Evolutionary conservation across 2,113 vertebrate species (phyloP).

Genomic region (Myxocyprinus asiaticus): DNA sequence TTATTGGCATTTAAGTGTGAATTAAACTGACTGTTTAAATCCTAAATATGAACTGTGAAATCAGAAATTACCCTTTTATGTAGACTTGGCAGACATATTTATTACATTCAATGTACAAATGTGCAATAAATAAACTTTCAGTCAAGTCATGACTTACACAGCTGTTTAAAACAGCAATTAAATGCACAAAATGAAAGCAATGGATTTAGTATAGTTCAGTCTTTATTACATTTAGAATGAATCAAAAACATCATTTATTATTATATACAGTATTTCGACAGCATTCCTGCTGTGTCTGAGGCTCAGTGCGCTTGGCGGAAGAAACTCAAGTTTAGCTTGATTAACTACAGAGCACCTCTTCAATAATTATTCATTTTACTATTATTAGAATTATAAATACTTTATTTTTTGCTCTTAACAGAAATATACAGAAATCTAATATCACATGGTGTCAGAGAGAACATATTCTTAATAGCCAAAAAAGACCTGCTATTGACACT

Average conservation of each 20-base stretch:
- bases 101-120: constrained; percentile 12
- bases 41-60: background rate
- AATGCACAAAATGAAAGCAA: constrained; percentile 70
- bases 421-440: constrained; percentile 1
- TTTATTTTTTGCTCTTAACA: constrained; percentile 8
- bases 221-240: constrained; percentile 53
- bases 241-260: constrained; percentile 53
- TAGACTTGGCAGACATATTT: constrained; percentile 27
- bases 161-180: constrained; percentile 61
- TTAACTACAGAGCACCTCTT: constrained; percentile 6
- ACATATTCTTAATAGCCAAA: constrained; percentile 5
- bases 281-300: constrained; percentile 24
- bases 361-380: background rate
- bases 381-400: too few species aligned
- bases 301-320: constrained; percentile 1
- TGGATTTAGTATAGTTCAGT: constrained; percentile 51
- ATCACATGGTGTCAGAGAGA: constrained; percentile 2
- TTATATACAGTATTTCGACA: constrained; percentile 34
- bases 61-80: background rate
- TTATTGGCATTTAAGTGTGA: constrained; percentile 19
- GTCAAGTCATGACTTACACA: constrained; percentile 65
- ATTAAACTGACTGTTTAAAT: background rate
- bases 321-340: background rate
- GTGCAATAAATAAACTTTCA: constrained; percentile 54
- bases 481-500: constrained; percentile 18